Conservation (phyloP, 2,888 invertebrate species). For the Chrysotoxum bicinctum region DNA sequence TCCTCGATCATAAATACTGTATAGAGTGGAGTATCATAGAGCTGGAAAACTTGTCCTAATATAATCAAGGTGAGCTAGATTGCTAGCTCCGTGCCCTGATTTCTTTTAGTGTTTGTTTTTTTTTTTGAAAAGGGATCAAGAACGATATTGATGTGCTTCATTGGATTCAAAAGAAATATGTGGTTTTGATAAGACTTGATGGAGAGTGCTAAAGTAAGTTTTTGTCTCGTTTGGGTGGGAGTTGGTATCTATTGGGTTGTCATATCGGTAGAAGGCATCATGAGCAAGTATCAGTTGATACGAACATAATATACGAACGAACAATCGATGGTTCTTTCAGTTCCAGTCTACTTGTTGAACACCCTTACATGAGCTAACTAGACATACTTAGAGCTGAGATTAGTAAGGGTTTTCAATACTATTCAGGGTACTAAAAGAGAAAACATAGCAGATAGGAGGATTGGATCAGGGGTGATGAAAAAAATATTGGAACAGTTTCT, state of each 20-base stretch:
- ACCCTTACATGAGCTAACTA: too few species aligned
- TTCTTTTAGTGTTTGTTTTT: background rate
- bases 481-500: too few species aligned
- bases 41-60: conserved; percentile 13
- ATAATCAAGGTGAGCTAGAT: conserved; percentile 50
- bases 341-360: too few species aligned
- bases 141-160: conserved; percentile 16
- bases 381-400: too few species aligned
- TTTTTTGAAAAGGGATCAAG: background rate
- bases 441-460: too few species aligned
- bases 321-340: too few species aligned
- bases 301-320: too few species aligned
- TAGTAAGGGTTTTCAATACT: too few species aligned
- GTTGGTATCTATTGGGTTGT: background rate
- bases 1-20: conserved; percentile 41
- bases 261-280: background rate
- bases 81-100: conserved; percentile 25
- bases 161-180: conserved; percentile 11
- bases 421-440: too few species aligned
- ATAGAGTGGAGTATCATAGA: background rate
- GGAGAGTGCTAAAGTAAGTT: conserved; percentile 7
- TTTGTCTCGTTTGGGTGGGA: background rate
- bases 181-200: conserved; percentile 27
- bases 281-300: background rate
- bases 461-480: too few species aligned